Conservation (phyloP, 2,113 vertebrate species). For the Callocephalon fimbriatum region DNA sequence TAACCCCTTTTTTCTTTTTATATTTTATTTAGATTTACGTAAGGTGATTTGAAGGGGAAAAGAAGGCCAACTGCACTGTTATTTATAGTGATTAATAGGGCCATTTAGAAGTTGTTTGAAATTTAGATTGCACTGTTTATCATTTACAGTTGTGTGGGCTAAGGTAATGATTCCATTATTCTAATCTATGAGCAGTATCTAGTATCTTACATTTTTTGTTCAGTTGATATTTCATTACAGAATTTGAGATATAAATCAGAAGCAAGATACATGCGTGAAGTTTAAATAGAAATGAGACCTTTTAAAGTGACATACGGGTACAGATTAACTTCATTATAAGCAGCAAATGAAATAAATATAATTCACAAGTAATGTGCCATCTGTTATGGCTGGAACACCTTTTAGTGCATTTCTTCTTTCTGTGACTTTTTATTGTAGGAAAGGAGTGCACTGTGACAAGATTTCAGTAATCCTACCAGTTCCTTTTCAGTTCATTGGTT, state of each 20-base stretch:
- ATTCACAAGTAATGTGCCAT: conserved; percentile 74
- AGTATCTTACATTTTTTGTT: conserved; percentile 66
- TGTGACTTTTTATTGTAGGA: conserved; percentile 52
- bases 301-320: conserved; percentile 73
- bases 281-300: conserved; percentile 76
- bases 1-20: conserved; percentile 27
- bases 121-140: conserved; percentile 81
- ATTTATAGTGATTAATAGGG: conserved; percentile 83
- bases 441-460: conserved; percentile 47
- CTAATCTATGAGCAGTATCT: conserved; percentile 71
- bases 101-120: conserved; percentile 78
- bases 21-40: conserved; percentile 66
- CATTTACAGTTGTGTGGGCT: conserved; percentile 79
- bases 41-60: conserved; percentile 72
- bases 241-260: conserved; percentile 73
- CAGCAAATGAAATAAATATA: conserved; percentile 73
- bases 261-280: conserved; percentile 61
- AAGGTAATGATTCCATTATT: conserved; percentile 85
- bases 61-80: conserved; percentile 62
- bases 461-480: conserved; percentile 46
- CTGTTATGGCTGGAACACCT: conserved; percentile 73
- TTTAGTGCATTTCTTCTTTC: conserved; percentile 54
- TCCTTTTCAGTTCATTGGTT: conserved; percentile 65
- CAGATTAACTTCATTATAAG: conserved; percentile 74
- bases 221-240: conserved; percentile 71